Conservation (phyloP, 2,113 vertebrate genomes). For the Lagopus leucura region DNA sequence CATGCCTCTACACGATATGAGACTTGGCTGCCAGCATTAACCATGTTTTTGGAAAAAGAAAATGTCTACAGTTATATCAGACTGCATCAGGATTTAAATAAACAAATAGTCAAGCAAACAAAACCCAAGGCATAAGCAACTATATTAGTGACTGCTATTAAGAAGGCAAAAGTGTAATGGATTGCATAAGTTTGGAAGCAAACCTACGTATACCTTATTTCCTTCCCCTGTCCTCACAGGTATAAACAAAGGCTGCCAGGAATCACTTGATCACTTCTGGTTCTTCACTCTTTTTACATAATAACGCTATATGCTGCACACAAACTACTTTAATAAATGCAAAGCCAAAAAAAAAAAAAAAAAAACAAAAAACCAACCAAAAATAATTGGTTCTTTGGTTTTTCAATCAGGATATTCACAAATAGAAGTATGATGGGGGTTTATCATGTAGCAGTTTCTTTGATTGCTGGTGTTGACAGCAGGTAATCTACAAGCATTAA, state of each 20-base stretch:
- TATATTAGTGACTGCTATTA: background rate
- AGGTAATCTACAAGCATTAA: background rate
- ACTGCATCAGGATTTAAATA: background rate
- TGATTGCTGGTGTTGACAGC: background rate
- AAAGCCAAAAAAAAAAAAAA: rapidly evolving
- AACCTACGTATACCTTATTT: background rate
- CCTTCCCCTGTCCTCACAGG: background rate
- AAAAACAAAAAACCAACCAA: background rate
- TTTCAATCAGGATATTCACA: background rate
- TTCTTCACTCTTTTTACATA: background rate
- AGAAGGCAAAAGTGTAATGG: background rate
- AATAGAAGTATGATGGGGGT: background rate
- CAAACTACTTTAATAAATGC: background rate
- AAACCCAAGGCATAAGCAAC: background rate
- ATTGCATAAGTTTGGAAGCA: background rate
- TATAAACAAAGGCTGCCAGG: background rate
- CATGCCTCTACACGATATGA: background rate
- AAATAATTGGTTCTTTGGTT: background rate
- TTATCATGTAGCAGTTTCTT: background rate
- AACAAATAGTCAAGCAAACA: too few species aligned
- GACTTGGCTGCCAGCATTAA: background rate
- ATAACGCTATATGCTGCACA: background rate
- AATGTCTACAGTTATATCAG: background rate
- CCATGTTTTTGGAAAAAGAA: background rate
- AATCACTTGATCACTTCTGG: background rate